These are phyloP conservation scores for Emmelina monodactyla DNA, from an alignment of 2,888 invertebrate genomes.

Conservation along the genomic window DNA sequence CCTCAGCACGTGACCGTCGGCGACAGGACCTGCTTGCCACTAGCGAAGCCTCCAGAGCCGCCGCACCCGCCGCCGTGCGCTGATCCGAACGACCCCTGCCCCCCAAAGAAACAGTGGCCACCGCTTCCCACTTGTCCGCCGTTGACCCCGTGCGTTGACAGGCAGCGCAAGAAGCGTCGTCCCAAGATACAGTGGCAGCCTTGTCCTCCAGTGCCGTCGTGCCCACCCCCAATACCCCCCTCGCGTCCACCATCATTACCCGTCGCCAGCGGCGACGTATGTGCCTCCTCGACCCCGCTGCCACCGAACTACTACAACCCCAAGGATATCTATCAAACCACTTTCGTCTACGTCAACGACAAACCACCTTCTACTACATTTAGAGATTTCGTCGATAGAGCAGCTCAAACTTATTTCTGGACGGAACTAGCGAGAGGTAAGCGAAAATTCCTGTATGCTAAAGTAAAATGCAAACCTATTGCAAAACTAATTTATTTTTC, in stretches of 20 bases:
- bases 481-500: conserved; percentile 4
- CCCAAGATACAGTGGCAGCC: conserved; percentile 5
- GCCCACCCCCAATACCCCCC: conserved; percentile 6
- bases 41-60: too few relatives aligned
- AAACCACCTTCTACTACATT: conserved; percentile 66
- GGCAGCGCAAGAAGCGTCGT: too few relatives aligned
- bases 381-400: conserved; percentile 76
- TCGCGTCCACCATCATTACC: conserved; percentile 12
- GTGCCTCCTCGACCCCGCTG: conserved; percentile 8
- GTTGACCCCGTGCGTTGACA: too few relatives aligned
- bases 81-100: too few relatives aligned
- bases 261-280: neutral
- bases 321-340: conserved; percentile 36
- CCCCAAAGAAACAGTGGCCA: too few relatives aligned
- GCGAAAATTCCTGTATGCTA: neutral
- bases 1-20: too few relatives aligned
- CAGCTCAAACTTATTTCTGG: conserved; percentile 73
- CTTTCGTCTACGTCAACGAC: conserved; percentile 67
- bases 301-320: conserved; percentile 36
- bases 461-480: neutral
- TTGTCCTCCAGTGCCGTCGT: conserved; percentile 8
- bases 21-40: too few relatives aligned
- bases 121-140: too few relatives aligned
- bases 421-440: conserved; percentile 79
- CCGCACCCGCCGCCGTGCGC: too few relatives aligned